phyloP scores from a whole-genome alignment of 2,113 vertebrate genomes.

The Furnarius figulus region DNA sequence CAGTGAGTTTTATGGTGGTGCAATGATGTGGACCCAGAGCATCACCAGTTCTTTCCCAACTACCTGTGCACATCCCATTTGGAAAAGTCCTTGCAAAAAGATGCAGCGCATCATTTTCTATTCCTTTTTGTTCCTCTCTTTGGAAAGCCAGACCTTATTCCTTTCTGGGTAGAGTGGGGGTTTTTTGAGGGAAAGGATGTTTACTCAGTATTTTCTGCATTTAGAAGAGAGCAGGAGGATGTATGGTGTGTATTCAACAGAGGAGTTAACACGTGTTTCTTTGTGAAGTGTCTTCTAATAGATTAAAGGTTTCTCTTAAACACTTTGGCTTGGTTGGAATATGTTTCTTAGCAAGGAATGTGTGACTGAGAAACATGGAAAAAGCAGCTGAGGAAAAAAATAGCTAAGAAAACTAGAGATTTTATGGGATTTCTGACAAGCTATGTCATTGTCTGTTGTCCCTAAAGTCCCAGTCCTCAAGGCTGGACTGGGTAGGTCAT shows the following conservation, averaged over 20 bases:
- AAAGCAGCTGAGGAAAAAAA: not conserved
- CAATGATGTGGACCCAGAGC: not conserved
- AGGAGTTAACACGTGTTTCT: not conserved
- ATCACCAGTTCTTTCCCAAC: not conserved
- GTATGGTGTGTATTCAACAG: not conserved
- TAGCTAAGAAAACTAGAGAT: not conserved
- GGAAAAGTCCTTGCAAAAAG: not conserved
- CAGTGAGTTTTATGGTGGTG: not conserved
- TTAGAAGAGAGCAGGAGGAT: not conserved
- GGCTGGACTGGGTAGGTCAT: not conserved
- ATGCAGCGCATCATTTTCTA: not conserved
- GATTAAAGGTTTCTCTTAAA: slow-evolving; percentile 4
- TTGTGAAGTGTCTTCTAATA: not conserved
- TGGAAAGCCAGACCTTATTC: not conserved
- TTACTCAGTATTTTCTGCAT: not conserved
- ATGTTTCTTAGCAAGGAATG: slow-evolving; percentile 13
- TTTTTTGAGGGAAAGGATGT: not conserved
- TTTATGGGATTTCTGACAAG: not conserved
- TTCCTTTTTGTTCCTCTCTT: not conserved
- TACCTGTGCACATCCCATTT: fast-evolving
- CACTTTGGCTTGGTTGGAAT: not conserved
- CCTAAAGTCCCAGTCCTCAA: not conserved
- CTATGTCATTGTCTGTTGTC: not conserved
- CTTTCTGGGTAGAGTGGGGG: not conserved
- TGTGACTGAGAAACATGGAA: not conserved